Percentiles rank a stretch among this genome's conserved stretches.
These are phyloP conservation scores for Branchellion lobata DNA, from an alignment of 2,888 invertebrate genomes.

Conservation along the genomic window DNA sequence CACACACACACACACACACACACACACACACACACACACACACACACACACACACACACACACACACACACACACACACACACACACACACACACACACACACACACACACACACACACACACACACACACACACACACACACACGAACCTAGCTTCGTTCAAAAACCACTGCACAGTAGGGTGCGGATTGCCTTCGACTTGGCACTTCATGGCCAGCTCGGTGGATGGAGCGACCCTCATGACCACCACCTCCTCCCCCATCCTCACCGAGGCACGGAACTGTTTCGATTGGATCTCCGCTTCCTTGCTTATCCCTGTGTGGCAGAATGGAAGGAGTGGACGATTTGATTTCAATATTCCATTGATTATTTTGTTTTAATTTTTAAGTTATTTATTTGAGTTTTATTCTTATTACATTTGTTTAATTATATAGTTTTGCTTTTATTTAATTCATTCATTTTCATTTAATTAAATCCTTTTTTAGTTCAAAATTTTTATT, in stretches of 20 bases:
- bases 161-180: constrained; percentile 71
- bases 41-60: constrained; percentile 27
- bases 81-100: constrained; percentile 12
- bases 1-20: constrained; percentile 29
- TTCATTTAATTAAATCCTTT: too few relatives aligned
- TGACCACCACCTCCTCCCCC: constrained; percentile 57
- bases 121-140: background rate
- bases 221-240: constrained; percentile 63
- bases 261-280: constrained; percentile 47
- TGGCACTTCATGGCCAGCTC: constrained; percentile 69
- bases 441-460: too few relatives aligned
- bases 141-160: constrained; percentile 56
- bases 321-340: background rate
- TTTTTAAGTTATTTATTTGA: too few relatives aligned
- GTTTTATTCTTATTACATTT: too few relatives aligned
- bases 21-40: constrained; percentile 29
- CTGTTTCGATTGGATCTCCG: background rate
- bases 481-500: too few relatives aligned
- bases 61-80: constrained; percentile 18
- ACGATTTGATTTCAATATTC: background rate
- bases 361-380: background rate
- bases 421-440: too few relatives aligned
- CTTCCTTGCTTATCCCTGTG: constrained; percentile 5
- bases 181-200: constrained; percentile 71
- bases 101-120: background rate